These are phyloP conservation scores for Pyrrhia umbra DNA, from an alignment of 2,888 invertebrate genomes.

Conservation along the genomic window DNA sequence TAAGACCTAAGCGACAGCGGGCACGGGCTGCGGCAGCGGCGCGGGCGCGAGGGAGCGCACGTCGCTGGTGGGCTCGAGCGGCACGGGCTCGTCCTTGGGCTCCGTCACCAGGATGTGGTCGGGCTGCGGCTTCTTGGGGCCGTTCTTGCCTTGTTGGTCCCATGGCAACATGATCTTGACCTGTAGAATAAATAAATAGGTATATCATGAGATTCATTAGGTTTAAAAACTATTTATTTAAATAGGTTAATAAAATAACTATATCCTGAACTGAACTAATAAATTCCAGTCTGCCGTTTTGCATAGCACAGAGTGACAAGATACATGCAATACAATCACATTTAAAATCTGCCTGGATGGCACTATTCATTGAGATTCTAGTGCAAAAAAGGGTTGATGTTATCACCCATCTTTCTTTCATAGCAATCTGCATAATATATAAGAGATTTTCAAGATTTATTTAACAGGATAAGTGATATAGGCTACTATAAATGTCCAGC, in stretches of 20 bases:
- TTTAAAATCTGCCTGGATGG: too few species aligned
- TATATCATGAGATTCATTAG: slow-evolving; percentile 3
- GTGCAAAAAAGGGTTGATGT: too few species aligned
- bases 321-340: too few species aligned
- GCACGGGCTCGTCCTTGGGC: slow-evolving; percentile 97
- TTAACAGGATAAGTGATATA: neutral
- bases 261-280: too few species aligned
- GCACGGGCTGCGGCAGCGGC: slow-evolving; percentile 84
- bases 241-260: too few species aligned
- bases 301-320: too few species aligned
- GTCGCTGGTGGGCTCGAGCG: slow-evolving; percentile 93
- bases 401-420: too few species aligned
- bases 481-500: slow-evolving; percentile 70
- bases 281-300: too few species aligned
- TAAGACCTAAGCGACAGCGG: slow-evolving; percentile 80
- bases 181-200: slow-evolving; percentile 86
- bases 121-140: slow-evolving; percentile 99
- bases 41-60: slow-evolving; percentile 92
- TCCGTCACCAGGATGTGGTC: slow-evolving; percentile 99
- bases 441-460: too few species aligned
- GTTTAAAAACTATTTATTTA: neutral
- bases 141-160: slow-evolving; percentile 99
- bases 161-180: slow-evolving; percentile 99
- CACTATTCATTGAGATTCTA: too few species aligned
- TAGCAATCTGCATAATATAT: too few species aligned